Base-by-base conservation (phyloP, 2,113 vertebrate genomes). In the Ciconia stormi region DNA sequence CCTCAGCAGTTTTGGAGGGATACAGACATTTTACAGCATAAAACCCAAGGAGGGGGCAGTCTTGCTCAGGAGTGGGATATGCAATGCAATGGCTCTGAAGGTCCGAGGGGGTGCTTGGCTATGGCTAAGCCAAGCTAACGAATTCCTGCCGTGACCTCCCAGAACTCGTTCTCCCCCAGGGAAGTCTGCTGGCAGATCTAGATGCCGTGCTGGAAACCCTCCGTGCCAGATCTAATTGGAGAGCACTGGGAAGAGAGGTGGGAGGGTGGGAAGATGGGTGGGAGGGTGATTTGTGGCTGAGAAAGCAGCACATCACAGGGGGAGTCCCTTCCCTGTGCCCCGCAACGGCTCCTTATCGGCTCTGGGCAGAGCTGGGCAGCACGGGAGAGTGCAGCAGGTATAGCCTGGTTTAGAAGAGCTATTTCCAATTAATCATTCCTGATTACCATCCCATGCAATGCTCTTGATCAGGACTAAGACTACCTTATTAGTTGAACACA, bases 361-460 rank as follows among this genome's bases (percentile, higher is more conserved):
- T 66, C 72, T 12, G 16, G 67, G 84, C 55, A 65, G 86, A 87
- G 80, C 59, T 62, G 61, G 70, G 62, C 89, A 89, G 80, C 69
- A 29, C 10, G 0, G 56, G 61, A 59, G 26, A 44, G 67, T 4
- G 23, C 62, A 47, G 71, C 47, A 55, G 58, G 67, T n/a, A 65
- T 44, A 63, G 70, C 44, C 79, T 40, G 46, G 1, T 59, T 55
- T 69, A 62, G 69, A 76, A 81, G 49, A 89, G 44, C 44, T 91
- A 36, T 82, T 93, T 94, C 61, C 77, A 92, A n/a, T 93, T 61
- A 89, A 92, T 91, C 81, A 67, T 58, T 90, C 62, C 71, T 49
- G 47, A 82, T 95, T 85, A 82, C 34, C 4, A 8, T 62, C 76
- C 89, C 8, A 1, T 74, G 83, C 78, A 65, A 34, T 29, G 74